Conservation (phyloP, 1,140 invertebrate species). For the Megathymus violae region DNA sequence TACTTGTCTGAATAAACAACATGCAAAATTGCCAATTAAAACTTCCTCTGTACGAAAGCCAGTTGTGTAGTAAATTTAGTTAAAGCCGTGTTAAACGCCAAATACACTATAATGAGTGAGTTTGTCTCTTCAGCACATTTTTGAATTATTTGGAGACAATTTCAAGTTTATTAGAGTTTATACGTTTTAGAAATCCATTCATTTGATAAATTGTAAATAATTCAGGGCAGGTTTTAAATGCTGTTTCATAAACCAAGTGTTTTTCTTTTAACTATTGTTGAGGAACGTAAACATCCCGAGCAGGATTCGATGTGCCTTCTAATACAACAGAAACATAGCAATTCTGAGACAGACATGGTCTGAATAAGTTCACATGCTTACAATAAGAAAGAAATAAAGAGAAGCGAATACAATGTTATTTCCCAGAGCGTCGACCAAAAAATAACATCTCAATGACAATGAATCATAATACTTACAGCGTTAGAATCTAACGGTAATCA, state of each 20-base stretch:
- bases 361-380: slow-evolving; percentile 36
- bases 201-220: too few relatives aligned
- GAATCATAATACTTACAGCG: slow-evolving; percentile 23
- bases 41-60: slow-evolving; percentile 4
- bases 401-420: slow-evolving; percentile 17
- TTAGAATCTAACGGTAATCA: slow-evolving; percentile 21
- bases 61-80: slow-evolving; percentile 8
- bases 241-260: too few relatives aligned
- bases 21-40: slow-evolving; percentile 28
- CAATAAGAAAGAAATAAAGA: slow-evolving; percentile 30
- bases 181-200: background rate
- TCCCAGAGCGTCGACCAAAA: slow-evolving; percentile 27
- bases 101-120: background rate
- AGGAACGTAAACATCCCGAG: background rate
- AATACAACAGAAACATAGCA: slow-evolving; percentile 17
- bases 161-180: too few relatives aligned
- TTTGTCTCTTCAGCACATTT: slow-evolving; percentile 6
- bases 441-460: slow-evolving; percentile 31
- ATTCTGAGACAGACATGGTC: slow-evolving; percentile 34
- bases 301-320: background rate
- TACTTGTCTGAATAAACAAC: slow-evolving; percentile 10
- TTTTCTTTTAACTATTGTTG: background rate
- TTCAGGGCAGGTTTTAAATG: too few relatives aligned
- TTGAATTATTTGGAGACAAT: background rate
- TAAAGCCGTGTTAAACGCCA: background rate